phyloP scores from a whole-genome alignment of 2,888 invertebrate genomes.

The Cabera pusaria region DNA sequence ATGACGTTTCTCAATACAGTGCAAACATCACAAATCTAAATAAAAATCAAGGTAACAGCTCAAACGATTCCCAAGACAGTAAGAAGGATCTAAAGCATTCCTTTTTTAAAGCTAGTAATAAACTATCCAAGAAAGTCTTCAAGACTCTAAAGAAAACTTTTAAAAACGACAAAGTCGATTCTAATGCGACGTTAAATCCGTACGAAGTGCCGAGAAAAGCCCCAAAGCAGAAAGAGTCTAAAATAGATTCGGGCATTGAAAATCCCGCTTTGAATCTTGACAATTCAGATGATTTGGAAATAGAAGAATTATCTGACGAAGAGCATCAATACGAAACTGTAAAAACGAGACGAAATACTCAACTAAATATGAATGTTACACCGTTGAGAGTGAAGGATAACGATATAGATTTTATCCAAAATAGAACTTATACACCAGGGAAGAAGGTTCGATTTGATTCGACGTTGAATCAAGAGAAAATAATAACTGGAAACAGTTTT shows the following conservation, averaged over 20 bases:
- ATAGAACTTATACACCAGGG: constrained; percentile 61
- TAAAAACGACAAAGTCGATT: constrained; percentile 63
- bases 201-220: constrained; percentile 74
- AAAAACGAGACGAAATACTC: constrained; percentile 70
- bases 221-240: constrained; percentile 52
- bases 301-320: constrained; percentile 61
- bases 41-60: constrained; percentile 49
- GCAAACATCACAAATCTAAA: constrained; percentile 76
- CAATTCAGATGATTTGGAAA: constrained; percentile 74
- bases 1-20: constrained; percentile 72
- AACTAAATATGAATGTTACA: constrained; percentile 70
- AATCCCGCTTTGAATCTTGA: constrained; percentile 72
- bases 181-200: constrained; percentile 61
- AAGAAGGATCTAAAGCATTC: constrained; percentile 60
- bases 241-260: constrained; percentile 68
- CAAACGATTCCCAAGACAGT: constrained; percentile 64
- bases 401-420: constrained; percentile 55
- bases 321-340: constrained; percentile 73
- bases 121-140: constrained; percentile 70
- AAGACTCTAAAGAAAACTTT: constrained; percentile 74
- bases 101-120: constrained; percentile 66
- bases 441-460: constrained; percentile 78
- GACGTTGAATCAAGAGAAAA: constrained; percentile 72
- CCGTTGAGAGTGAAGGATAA: constrained; percentile 57
- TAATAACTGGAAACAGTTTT: constrained; percentile 77